phyloP scores from a whole-genome alignment of 2,888 invertebrate genomes.

The Hydraecia micacea region DNA sequence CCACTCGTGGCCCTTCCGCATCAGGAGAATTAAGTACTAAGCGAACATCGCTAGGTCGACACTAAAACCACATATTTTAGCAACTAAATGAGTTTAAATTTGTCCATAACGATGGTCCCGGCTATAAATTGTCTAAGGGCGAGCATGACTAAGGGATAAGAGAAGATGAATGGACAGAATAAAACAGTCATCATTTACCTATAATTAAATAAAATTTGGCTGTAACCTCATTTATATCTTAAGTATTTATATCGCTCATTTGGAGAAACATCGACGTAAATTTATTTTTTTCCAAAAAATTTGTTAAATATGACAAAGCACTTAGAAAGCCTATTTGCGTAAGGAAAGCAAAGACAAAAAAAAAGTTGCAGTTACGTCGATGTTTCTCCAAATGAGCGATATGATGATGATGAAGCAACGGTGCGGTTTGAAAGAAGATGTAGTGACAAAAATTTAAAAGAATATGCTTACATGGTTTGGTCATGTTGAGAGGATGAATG shows the following conservation, averaged over 20 bases:
- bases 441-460: not conserved
- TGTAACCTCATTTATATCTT: not conserved
- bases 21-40: not conserved
- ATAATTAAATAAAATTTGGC: not conserved
- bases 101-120: not conserved
- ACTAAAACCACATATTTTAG: constrained; percentile 26
- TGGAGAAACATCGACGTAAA: no score
- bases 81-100: constrained; percentile 9
- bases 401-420: not conserved
- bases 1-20: not conserved
- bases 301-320: no score
- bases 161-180: not conserved
- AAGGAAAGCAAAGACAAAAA: no score
- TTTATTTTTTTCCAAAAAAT: no score
- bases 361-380: no score
- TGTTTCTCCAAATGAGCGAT: no score
- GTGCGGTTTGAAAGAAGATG: not conserved
- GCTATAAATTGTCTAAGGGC: constrained; percentile 4
- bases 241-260: not conserved
- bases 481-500: not conserved
- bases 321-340: no score
- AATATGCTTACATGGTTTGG: not conserved
- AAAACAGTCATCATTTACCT: not conserved
- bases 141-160: not conserved
- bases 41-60: not conserved